Evolutionary conservation across 1,140 invertebrate species (phyloP), one percentile per base, ranked within the genome.

Genomic region (Eriosoma lanigerum): DNA sequence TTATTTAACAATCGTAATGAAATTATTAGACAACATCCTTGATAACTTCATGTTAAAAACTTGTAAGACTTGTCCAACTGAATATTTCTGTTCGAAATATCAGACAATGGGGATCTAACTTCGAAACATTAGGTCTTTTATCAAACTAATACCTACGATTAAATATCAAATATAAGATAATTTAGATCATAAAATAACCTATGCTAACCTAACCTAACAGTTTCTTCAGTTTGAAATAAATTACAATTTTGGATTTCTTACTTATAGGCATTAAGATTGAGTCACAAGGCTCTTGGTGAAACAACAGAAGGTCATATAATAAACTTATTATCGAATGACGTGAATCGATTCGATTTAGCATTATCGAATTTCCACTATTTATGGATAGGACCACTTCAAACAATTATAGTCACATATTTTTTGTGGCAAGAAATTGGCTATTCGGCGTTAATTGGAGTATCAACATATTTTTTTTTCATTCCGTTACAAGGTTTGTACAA

Each of bases 311-410:
- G 96, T 19, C 92, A 98, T 87, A 92, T 97, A 84, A 92, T 97
- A 17, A 98, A 97, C 86, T 88, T 98, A 9, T 88, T 98, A 82
- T 95, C 95, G 13, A 98, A 97, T 86, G 96, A 98, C 85, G 91
- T 93, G 70, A 90, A 90, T 81, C 88, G 90, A 32, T 90, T 94
- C 83, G 92, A 94, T 84, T 87, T 89, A 60, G 89, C 90, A 1
- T 86, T 92, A 15, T 88, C 90, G 72, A 91, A 92, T 83, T 84
- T 92, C 17, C 92, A 94, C 84, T 93, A 92, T 84, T 87, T 94
- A 82, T 94, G 92, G 92, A 89, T 94, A 66, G 94, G 93, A 0
- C 93, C 95, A 0, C 83, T 95, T 15, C 92, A 96, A 84, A 92
- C 93, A 6, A 86, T 91, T 48, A 89, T 94, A 81, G 88, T 93